Base-by-base conservation (phyloP, 37 sponge, comb jelly and placozoan genomes). In the Hexactinellida sp. region DNA sequence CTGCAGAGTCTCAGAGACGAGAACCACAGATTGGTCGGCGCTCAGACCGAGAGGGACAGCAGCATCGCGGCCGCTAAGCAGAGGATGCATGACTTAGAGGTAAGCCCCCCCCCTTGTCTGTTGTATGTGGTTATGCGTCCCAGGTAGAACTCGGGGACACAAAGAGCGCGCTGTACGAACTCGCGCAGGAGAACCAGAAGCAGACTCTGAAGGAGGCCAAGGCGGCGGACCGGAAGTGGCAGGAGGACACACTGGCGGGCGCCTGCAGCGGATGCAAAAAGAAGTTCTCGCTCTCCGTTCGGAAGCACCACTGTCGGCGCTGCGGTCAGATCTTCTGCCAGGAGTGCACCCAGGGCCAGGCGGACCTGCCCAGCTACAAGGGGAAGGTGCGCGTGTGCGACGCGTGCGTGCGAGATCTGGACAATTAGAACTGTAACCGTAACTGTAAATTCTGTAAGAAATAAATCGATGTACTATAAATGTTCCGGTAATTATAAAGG, bases 301-400 rank as follows among this genome's bases (percentile, higher is more conserved):
- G 37, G 23, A 54, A 94, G 91, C 94, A 94, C 85, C 94, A 94
- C 88, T 94, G 94, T 41, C 83, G 94, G 37, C 87, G 86, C 23
- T 94, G 94, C 92, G 94, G 94, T 10, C 85, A 84, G 54, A 91
- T 94, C 3, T 94, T 89, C 85, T 94, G 94, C 63, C 36, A 28
- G 1, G 83, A 86, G 25, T 94, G 94, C 88, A 92, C 92, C 41
- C 55, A 51, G 35, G 85, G 86, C 32, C 89, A 88, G 86, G 63
- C 83, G n/a, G 84, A 86, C 34, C 39, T 89, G 0, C 86, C 92
- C 10, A 82, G 85, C 38, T 89, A 86, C 88, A 91, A 87, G 92
- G 34, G 32, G 19, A 63, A 23, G 76, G 76, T 63, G 3, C 25
- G 76, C 1, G 76, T 63, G 13, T 63, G 76, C 34, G n/a, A n/a